Conservation (phyloP, 2,797 vertebrate species). For the Cygnus olor region DNA sequence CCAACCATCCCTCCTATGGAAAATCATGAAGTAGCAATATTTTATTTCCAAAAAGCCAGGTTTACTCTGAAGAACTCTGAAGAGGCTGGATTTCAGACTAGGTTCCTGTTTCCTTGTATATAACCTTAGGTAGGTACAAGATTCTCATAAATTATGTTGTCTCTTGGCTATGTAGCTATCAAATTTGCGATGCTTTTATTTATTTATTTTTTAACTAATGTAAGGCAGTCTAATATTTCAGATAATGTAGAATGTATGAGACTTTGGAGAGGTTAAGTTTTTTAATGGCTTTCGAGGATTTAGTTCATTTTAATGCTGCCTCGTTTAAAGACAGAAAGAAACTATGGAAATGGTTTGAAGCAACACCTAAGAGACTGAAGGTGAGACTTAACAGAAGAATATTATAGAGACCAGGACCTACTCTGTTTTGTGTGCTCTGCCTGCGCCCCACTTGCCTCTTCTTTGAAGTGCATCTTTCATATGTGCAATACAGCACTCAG, state of each 20-base stretch:
- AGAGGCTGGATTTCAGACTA: not conserved
- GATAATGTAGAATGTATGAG: conserved; percentile 1
- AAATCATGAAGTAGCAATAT: not conserved
- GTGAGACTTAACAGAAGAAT: not conserved
- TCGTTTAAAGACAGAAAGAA: not conserved
- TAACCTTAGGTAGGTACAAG: not conserved
- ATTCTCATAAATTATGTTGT: not conserved
- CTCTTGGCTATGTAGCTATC: not conserved
- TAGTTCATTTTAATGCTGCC: not conserved
- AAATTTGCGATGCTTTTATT: not conserved
- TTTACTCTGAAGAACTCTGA: not conserved
- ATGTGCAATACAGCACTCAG: not conserved
- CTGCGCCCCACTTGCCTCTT: not conserved
- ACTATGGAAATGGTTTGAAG: not conserved
- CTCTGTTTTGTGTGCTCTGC: not conserved
- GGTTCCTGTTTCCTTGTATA: not conserved
- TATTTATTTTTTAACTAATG: not conserved
- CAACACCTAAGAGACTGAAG: not conserved
- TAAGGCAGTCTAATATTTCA: not conserved
- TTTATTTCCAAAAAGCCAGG: not conserved
- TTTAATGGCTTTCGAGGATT: not conserved
- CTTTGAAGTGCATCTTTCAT: not conserved
- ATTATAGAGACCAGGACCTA: not conserved
- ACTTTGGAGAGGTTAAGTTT: not conserved
- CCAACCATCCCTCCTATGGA: not conserved